phyloP scores from a whole-genome alignment of 2,888 invertebrate genomes.

The Meganola albula region DNA sequence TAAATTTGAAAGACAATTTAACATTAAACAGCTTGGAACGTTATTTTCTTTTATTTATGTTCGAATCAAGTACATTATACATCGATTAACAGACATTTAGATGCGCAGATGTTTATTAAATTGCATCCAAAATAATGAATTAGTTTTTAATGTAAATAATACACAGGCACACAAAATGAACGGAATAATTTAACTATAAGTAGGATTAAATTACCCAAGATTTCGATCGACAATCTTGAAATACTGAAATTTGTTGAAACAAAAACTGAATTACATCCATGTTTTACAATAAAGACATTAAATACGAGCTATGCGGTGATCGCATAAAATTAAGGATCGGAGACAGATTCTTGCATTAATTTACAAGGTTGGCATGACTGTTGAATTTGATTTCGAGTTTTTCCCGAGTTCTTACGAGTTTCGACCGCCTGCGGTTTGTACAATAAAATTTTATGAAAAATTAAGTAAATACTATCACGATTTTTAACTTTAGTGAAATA shows the following conservation, averaged over 20 bases:
- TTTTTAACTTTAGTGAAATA: too few species aligned
- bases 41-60: too few species aligned
- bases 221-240: slow-evolving; percentile 17
- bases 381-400: slow-evolving; percentile 23
- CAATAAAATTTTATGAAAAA: slow-evolving; percentile 10
- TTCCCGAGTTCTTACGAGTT: slow-evolving; percentile 19
- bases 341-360: slow-evolving; percentile 40
- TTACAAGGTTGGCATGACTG: slow-evolving; percentile 26
- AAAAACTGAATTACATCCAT: slow-evolving; percentile 22
- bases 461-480: slow-evolving; percentile 14
- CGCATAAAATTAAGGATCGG: slow-evolving; percentile 44
- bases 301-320: slow-evolving; percentile 37
- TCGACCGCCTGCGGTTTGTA: slow-evolving; percentile 25
- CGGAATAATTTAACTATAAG: neutral
- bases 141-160: too few species aligned
- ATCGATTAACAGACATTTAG: too few species aligned
- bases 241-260: slow-evolving; percentile 25
- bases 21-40: too few species aligned
- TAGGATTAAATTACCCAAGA: slow-evolving; percentile 10
- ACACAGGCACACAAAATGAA: neutral
- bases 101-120: too few species aligned
- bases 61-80: too few species aligned
- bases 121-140: too few species aligned
- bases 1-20: too few species aligned
- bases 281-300: slow-evolving; percentile 58